Conservation (phyloP, 2,888 invertebrate genomes). For the Thereva nobilitata region DNA sequence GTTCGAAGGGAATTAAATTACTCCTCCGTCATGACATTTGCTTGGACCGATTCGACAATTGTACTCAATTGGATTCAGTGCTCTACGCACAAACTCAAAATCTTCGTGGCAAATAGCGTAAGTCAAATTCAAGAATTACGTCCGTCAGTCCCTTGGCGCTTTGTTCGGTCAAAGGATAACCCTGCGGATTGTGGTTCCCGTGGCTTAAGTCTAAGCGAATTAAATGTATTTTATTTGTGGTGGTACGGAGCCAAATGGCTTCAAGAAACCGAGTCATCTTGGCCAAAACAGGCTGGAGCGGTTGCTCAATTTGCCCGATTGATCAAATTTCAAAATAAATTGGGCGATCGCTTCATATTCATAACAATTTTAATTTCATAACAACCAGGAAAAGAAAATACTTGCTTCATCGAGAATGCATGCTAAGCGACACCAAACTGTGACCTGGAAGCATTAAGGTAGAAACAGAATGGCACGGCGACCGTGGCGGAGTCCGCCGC, state of each 20-base stretch:
- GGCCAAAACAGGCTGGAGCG: neutral
- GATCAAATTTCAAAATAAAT: no score
- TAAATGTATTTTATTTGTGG: neutral
- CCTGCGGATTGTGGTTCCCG: conserved; percentile 1
- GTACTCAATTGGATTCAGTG: neutral
- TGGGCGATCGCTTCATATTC: no score
- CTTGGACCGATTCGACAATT: conserved; percentile 9
- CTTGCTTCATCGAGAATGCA: no score
- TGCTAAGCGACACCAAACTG: no score
- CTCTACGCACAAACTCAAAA: neutral
- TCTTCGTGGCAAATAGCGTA: neutral
- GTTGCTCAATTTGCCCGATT: no score
- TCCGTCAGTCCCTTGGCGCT: neutral
- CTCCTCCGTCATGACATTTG: no score
- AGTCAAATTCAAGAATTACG: neutral
- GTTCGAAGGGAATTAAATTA: neutral
- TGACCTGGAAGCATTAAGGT: no score
- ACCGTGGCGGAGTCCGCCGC: no score
- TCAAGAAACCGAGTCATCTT: neutral
- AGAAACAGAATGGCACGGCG: no score
- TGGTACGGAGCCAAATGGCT: conserved; percentile 1
- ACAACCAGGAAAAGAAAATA: no score
- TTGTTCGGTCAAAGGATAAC: neutral
- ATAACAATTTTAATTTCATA: no score
- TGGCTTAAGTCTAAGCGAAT: neutral